Conservation (phyloP, 2,797 vertebrate species). For the Poliocrania exsul region DNA sequence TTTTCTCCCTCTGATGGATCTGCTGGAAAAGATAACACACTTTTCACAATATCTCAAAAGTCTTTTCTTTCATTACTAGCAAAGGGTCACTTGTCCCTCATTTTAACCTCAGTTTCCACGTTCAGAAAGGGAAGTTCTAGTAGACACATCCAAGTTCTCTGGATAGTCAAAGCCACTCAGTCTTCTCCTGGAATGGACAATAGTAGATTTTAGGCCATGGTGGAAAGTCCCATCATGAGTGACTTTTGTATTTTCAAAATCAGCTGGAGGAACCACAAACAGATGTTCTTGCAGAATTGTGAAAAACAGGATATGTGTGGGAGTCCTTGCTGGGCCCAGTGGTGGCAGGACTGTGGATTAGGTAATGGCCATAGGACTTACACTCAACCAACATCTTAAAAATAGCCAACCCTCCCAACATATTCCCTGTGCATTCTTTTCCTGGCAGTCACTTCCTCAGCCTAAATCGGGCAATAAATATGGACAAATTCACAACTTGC, state of each 20-base stretch:
- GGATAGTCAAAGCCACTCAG: not conserved
- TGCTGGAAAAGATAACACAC: not conserved
- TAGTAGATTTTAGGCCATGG: not conserved
- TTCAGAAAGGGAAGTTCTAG: not conserved
- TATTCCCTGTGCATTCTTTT: conserved; percentile 41
- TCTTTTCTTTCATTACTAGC: not conserved
- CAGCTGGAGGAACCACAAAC: not conserved
- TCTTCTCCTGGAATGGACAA: not conserved
- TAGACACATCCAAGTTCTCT: not conserved
- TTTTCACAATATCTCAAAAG: not conserved
- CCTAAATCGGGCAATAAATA: not conserved
- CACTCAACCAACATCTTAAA: not conserved
- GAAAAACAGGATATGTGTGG: conserved; percentile 67
- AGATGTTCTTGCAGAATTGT: conserved; percentile 47
- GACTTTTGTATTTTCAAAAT: conserved; percentile 12
- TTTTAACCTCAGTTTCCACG: not conserved
- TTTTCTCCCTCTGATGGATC: not conserved
- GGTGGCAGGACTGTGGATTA: conserved; percentile 1
- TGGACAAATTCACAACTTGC: conserved; percentile 16
- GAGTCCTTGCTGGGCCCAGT: conserved; percentile 37
- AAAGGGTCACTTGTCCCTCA: not conserved
- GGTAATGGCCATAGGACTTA: not conserved
- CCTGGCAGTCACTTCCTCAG: conserved; percentile 45
- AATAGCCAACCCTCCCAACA: conserved; percentile 8
- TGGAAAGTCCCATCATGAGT: conserved; percentile 8